Conservation (phyloP, 2,888 invertebrate species). For the Nemotelus pantherinus region DNA sequence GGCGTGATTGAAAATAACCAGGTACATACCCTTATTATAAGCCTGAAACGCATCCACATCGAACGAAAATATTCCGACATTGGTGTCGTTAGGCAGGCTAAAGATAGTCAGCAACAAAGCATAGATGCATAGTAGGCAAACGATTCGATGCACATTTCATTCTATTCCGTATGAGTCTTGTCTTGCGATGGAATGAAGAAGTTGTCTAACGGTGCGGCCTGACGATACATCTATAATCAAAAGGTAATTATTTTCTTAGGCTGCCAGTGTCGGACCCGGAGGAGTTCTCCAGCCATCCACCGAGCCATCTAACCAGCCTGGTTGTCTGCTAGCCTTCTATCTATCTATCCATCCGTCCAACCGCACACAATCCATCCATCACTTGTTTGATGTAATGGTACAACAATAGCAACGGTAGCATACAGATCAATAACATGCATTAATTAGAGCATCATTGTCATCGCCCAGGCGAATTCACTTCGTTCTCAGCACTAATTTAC, state of each 20-base stretch:
- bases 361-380: background rate
- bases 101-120: too few relatives aligned
- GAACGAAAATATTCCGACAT: too few relatives aligned
- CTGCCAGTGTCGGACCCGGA: background rate
- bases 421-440: slow-evolving; percentile 10
- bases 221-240: slow-evolving; percentile 38
- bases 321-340: too few relatives aligned
- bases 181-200: background rate
- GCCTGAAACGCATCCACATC: background rate
- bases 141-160: background rate
- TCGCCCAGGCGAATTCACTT: background rate
- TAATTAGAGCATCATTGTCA: slow-evolving; percentile 35
- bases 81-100: too few relatives aligned
- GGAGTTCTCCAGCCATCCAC: too few relatives aligned
- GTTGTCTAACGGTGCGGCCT: slow-evolving; percentile 24
- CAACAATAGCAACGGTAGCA: background rate
- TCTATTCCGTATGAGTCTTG: background rate
- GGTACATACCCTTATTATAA: background rate
- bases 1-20: slow-evolving; percentile 26
- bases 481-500: slow-evolving; percentile 26
- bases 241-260: slow-evolving; percentile 26
- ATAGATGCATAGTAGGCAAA: slow-evolving; percentile 12
- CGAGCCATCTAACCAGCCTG: too few relatives aligned
- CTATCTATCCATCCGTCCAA: background rate
- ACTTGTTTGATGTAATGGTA: background rate